Percentiles rank a stretch among this genome's conserved stretches.
Evolutionary conservation across 2,888 invertebrate species (phyloP).

Genomic region (Aspidapion aeneum): DNA sequence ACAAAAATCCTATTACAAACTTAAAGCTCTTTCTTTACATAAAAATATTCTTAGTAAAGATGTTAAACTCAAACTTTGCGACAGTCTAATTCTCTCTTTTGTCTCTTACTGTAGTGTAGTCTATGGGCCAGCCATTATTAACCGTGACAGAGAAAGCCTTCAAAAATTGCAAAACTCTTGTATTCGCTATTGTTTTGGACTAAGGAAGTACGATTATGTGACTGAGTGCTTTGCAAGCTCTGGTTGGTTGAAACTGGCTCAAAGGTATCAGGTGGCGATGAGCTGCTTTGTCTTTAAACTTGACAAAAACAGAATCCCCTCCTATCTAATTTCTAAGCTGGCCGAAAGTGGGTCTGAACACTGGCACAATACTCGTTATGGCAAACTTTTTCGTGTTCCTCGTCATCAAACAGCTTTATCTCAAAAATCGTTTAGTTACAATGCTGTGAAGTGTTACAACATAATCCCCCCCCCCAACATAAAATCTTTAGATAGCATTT

Average conservation of each 20-base stretch:
- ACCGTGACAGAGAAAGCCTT: not conserved
- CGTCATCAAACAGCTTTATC: not conserved
- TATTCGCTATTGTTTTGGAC: conserved; percentile 1
- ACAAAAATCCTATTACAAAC: conserved; percentile 2
- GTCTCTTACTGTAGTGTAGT: conserved; percentile 3
- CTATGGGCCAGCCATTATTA: conserved; percentile 1
- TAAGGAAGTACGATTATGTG: not conserved
- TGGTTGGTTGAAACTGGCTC: not conserved
- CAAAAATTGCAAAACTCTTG: conserved; percentile 8
- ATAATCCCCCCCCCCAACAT: not conserved
- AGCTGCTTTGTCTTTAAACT: not conserved
- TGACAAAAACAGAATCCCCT: too few relatives aligned
- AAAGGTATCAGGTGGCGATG: not conserved
- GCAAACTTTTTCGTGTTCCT: not conserved
- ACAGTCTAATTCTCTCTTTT: not conserved
- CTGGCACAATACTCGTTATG: not conserved
- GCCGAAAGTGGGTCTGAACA: not conserved
- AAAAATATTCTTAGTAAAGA: not conserved
- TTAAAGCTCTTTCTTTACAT: conserved; percentile 7
- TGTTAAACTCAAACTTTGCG: conserved; percentile 4
- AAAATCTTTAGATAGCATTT: not conserved
- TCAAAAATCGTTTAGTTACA: not conserved
- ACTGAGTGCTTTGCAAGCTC: not conserved
- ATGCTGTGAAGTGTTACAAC: not conserved
- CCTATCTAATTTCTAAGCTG: not conserved